Evolutionary conservation across 2,113 vertebrate genomes (phyloP).

Genomic region (Ciconia stormi): DNA sequence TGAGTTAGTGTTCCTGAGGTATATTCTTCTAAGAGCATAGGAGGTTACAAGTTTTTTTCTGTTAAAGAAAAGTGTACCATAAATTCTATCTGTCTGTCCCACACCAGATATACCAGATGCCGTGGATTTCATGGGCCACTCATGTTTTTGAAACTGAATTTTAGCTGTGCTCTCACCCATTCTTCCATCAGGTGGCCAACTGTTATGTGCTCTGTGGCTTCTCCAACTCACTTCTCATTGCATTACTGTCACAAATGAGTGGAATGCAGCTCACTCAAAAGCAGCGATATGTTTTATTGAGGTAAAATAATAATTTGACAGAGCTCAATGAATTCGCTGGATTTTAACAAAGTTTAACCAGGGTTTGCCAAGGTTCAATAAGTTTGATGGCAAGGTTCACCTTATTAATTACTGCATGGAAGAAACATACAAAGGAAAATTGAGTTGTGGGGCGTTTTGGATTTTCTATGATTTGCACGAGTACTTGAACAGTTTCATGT

Average conservation of each 20-base stretch:
- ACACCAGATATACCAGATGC: not conserved
- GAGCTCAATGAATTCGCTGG: too few species aligned
- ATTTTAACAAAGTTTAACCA: too few species aligned
- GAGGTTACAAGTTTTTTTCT: not conserved
- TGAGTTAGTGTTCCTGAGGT: not conserved
- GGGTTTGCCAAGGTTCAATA: too few species aligned
- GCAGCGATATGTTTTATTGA: too few species aligned
- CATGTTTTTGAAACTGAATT: not conserved
- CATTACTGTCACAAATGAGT: not conserved
- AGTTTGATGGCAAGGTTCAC: too few species aligned
- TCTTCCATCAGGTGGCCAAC: not conserved
- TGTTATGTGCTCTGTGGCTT: not conserved
- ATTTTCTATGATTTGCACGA: too few species aligned
- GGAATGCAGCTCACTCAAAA: too few species aligned
- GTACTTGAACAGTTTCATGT: too few species aligned
- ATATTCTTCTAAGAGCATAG: not conserved
- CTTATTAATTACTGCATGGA: too few species aligned
- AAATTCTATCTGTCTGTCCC: not conserved
- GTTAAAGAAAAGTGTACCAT: not conserved
- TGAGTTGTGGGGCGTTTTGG: too few species aligned
- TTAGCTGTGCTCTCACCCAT: not conserved
- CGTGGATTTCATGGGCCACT: not conserved
- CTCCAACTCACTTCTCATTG: not conserved
- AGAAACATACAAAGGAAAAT: too few species aligned
- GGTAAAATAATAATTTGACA: too few species aligned